Evolutionary conservation across 2,888 invertebrate species (phyloP).

Genomic region (Xestia c-nigrum): DNA sequence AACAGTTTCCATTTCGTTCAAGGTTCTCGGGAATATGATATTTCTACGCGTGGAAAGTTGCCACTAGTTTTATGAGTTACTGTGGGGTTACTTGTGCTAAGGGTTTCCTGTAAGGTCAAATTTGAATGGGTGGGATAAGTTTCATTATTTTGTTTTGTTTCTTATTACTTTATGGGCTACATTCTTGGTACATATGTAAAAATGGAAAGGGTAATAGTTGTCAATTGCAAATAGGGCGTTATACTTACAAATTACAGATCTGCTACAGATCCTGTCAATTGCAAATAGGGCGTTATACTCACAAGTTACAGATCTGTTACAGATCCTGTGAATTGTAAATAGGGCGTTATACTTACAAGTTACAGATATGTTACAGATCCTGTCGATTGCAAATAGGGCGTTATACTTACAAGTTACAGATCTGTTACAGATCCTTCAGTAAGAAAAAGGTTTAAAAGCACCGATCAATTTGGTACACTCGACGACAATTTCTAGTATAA

Average conservation of each 20-base stretch:
- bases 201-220: neutral
- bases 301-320: too few relatives aligned
- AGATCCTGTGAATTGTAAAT: too few relatives aligned
- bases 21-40: conserved; percentile 46
- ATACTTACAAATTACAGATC: neutral
- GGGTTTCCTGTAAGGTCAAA: conserved; percentile 12
- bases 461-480: conserved; percentile 4
- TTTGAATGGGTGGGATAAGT: neutral
- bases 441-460: neutral
- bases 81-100: conserved; percentile 24
- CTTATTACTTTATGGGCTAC: neutral
- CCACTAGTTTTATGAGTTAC: conserved; percentile 23
- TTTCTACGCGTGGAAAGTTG: conserved; percentile 34
- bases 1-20: conserved; percentile 40
- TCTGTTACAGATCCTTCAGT: neutral
- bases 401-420: neutral
- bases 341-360: neutral
- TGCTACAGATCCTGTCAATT: too few relatives aligned
- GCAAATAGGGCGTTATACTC: too few relatives aligned
- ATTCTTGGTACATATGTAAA: neutral
- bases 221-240: neutral
- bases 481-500: neutral
- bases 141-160: conserved; percentile 20
- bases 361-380: too few relatives aligned
- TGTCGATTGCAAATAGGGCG: neutral